Evolutionary conservation across 2,113 vertebrate species (phyloP).

Genomic region (Plotosus lineatus): DNA sequence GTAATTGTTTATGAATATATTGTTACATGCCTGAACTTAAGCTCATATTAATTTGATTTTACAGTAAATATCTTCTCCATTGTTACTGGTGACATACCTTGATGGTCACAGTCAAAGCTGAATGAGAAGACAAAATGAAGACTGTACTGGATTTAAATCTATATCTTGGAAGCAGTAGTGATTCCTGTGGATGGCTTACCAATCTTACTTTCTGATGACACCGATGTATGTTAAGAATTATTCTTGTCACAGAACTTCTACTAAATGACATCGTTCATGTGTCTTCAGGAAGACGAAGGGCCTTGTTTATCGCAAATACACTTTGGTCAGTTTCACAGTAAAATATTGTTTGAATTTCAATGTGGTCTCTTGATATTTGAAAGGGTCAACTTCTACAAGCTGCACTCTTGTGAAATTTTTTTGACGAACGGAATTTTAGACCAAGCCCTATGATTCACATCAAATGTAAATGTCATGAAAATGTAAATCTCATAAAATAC

Average conservation of each 20-base stretch:
- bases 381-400: constrained; percentile 11
- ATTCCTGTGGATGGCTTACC: constrained; percentile 23
- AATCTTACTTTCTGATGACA: constrained; percentile 1
- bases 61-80: neutral
- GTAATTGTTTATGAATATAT: neutral
- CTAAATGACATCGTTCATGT: constrained; percentile 15
- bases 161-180: neutral
- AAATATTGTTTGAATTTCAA: constrained; percentile 37
- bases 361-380: constrained; percentile 26
- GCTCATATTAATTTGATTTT: neutral
- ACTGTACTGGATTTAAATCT: constrained; percentile 10
- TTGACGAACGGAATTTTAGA: constrained; percentile 24
- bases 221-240: constrained; percentile 11
- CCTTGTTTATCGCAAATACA: constrained; percentile 11
- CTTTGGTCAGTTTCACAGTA: constrained; percentile 36
- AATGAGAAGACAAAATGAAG: constrained; percentile 10
- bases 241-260: constrained; percentile 6
- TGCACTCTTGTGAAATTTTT: constrained; percentile 25
- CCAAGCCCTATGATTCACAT: neutral
- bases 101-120: neutral
- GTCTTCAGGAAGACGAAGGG: constrained; percentile 19
- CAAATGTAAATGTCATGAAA: constrained; percentile 49
- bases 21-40: neutral
- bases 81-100: neutral
- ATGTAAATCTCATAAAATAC: constrained; percentile 50